Evolutionary conservation across 2,797 vertebrate species (phyloP).

Genomic region (Coreius guichenoti): DNA sequence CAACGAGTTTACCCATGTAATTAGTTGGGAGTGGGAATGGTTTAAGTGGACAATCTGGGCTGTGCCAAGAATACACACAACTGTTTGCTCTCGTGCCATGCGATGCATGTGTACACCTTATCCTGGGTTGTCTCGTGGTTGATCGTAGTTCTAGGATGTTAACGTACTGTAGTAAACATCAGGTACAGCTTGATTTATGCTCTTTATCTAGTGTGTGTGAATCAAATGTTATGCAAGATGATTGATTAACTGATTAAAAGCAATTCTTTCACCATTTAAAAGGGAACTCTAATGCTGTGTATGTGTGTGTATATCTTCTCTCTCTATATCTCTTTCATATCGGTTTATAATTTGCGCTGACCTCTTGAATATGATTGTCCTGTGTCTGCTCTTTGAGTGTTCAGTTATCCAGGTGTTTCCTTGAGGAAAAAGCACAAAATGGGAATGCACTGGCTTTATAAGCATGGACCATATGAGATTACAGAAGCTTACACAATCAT

Average conservation of each 20-base stretch:
- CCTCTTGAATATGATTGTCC: constrained; percentile 36
- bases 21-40: constrained; percentile 65
- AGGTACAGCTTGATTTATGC: constrained; percentile 25
- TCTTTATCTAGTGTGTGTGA: constrained; percentile 4
- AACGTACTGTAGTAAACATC: constrained; percentile 25
- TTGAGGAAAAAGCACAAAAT: constrained; percentile 46
- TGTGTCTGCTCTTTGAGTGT: constrained; percentile 41
- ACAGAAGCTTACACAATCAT: constrained; percentile 6
- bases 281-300: constrained; percentile 33
- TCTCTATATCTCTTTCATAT: constrained; percentile 13
- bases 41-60: constrained; percentile 45
- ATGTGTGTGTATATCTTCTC: neutral
- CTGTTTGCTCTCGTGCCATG: constrained; percentile 46
- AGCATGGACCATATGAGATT: constrained; percentile 28
- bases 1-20: constrained; percentile 56
- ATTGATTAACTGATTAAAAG: constrained; percentile 3
- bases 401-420: constrained; percentile 20
- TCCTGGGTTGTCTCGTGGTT: constrained; percentile 39
- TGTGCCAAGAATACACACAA: constrained; percentile 53
- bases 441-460: constrained; percentile 28
- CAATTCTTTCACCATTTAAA: constrained; percentile 28
- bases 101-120: constrained; percentile 56
- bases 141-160: constrained; percentile 17
- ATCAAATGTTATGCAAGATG: neutral
- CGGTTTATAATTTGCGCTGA: neutral